Evolutionary conservation across 2,888 invertebrate genomes (phyloP), one percentile per base, ranked within the genome.

Genomic region (Lomographa bimaculata): DNA sequence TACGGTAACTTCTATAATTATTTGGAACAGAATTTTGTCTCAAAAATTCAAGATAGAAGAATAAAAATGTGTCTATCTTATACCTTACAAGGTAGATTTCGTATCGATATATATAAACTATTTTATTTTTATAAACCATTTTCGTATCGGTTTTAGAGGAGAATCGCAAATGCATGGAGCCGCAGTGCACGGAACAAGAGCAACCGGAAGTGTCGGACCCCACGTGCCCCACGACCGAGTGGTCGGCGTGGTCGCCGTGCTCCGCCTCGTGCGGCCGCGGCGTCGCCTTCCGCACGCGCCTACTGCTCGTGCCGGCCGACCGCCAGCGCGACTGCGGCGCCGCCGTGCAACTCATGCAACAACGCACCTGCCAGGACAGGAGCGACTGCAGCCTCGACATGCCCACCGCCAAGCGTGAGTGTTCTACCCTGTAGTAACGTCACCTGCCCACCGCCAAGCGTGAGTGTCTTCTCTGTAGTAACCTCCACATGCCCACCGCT

Each of bases 221-320:
- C 0, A 46, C 85, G 56, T 95, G 95, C 60, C 94, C 96, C 40
- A 94, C 96, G n/a, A 94, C 95, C 0, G 92, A 92, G 30, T 98
- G 98, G 98, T 93, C 95, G 38, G 94, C 95, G 54, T 98, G 97
- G 97, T 96, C 96, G 37, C 95, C 97, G 0, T 98, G 98, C 83
- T 94, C 95, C 30, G 95, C 94, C 0, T 92, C 95, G 3, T 98
- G 98, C 71, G 98, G 97, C 0, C 92, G 92, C 65, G 98, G 98
- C 0, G 92, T 94, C 7, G 47, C 62, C n/a, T 73, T 85, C 71
- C 91, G 96, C 34, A 95, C 94, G 18, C 91, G 97, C 2, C 87
- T 96, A 49, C 73, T 87, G 72, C 79, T 92, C 41, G 92, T 94
- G 30, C 92, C 93, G 26, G 91, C 93, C 1, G 92, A 91, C 5